These are phyloP conservation scores for Callaeas wilsoni DNA, from an alignment of 2,113 vertebrate genomes.

Conservation along the genomic window DNA sequence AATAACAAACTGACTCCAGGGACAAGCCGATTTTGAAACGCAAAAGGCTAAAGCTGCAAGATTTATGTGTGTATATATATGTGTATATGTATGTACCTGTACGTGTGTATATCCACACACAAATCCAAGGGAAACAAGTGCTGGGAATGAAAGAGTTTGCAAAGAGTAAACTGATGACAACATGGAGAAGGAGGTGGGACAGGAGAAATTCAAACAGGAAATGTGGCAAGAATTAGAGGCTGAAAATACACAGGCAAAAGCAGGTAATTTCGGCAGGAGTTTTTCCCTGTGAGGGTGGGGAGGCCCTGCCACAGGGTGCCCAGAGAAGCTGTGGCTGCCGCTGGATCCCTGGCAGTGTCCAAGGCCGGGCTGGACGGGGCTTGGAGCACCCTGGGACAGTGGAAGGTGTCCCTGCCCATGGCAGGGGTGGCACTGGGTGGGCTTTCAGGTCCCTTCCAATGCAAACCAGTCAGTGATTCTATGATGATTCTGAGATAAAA, in stretches of 20 bases:
- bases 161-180: conserved; percentile 16
- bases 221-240: conserved; percentile 27
- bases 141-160: conserved; percentile 37
- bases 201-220: conserved; percentile 27
- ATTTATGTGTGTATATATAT: background rate
- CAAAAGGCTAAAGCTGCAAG: conserved; percentile 12
- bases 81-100: background rate
- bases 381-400: background rate
- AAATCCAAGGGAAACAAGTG: conserved; percentile 19
- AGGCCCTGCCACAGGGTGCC: background rate
- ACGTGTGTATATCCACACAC: background rate
- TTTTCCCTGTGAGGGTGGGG: fast-evolving
- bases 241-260: background rate
- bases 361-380: fast-evolving
- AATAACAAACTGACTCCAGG: conserved; percentile 69
- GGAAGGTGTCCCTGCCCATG: background rate
- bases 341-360: background rate
- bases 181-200: background rate
- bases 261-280: background rate
- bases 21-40: background rate
- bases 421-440: fast-evolving
- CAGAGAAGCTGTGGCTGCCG: background rate
- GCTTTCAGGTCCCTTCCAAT: no score
- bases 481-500: background rate
- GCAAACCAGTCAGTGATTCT: background rate